Evolutionary conservation across 2,888 invertebrate genomes (phyloP).

Genomic region (Acleris laterana): DNA sequence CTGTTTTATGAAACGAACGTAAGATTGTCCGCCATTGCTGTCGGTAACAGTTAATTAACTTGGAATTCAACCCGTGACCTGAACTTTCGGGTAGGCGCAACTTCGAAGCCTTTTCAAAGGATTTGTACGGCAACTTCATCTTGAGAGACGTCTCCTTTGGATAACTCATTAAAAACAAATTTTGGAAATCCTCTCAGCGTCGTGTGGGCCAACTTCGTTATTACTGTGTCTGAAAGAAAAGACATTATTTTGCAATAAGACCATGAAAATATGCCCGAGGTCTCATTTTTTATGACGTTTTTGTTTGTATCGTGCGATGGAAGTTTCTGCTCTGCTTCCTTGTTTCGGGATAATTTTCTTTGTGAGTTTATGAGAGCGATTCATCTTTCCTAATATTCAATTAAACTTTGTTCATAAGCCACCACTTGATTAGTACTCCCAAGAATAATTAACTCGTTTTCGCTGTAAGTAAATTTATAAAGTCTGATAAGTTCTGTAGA

Average conservation of each 20-base stretch:
- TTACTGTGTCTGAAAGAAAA: slow-evolving; percentile 42
- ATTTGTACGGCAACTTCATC: slow-evolving; percentile 53
- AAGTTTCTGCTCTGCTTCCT: slow-evolving; percentile 22
- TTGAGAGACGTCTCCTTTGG: slow-evolving; percentile 56
- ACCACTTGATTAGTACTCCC: slow-evolving; percentile 18
- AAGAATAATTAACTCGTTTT: slow-evolving; percentile 22
- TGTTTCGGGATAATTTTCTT: slow-evolving; percentile 26
- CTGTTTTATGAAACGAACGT: slow-evolving; percentile 24
- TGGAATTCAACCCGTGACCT: slow-evolving; percentile 36
- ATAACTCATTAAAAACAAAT: slow-evolving; percentile 67
- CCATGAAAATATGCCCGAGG: slow-evolving; percentile 38
- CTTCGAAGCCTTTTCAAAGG: slow-evolving; percentile 63
- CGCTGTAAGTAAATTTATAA: slow-evolving; percentile 9
- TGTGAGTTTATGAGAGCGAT: slow-evolving; percentile 28
- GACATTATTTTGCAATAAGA: slow-evolving; percentile 44
- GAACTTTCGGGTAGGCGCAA: slow-evolving; percentile 43
- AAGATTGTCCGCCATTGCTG: slow-evolving; percentile 26
- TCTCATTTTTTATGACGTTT: slow-evolving; percentile 30
- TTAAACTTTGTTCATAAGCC: slow-evolving; percentile 17
- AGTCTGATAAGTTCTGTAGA: slow-evolving; percentile 20
- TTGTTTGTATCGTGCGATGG: slow-evolving; percentile 25
- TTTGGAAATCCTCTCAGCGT: slow-evolving; percentile 49
- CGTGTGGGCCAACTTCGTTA: slow-evolving; percentile 45
- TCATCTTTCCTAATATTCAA: slow-evolving; percentile 26
- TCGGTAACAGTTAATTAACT: slow-evolving; percentile 39